Percentiles rank a stretch among this genome's conserved stretches.
Evolutionary conservation across 2,888 invertebrate species (phyloP).

Genomic region (Drosophila robusta): DNA sequence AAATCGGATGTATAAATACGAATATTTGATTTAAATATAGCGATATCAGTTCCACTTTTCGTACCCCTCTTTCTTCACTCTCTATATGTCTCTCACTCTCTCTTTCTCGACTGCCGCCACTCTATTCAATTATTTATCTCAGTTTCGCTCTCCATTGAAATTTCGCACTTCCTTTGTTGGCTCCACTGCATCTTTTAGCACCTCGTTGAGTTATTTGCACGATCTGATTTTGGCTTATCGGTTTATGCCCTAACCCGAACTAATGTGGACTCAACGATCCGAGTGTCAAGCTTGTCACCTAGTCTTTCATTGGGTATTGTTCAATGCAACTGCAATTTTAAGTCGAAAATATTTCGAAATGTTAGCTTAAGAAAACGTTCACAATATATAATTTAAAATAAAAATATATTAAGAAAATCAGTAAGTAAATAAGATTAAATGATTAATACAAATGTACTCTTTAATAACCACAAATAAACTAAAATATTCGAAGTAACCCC

Average conservation of each 20-base stretch:
- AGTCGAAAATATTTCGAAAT: too few relatives aligned
- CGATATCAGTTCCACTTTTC: background rate
- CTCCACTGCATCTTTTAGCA: conserved; percentile 66
- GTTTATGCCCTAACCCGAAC: conserved; percentile 31
- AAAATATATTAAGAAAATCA: background rate
- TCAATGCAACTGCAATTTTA: too few relatives aligned
- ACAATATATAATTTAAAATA: too few relatives aligned
- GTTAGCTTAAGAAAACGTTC: too few relatives aligned
- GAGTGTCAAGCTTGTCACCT: conserved; percentile 2
- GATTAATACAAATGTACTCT: too few relatives aligned
- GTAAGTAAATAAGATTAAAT: too few relatives aligned
- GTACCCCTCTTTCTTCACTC: background rate
- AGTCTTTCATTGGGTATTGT: too few relatives aligned
- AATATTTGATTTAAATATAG: background rate
- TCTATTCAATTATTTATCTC: conserved; percentile 6
- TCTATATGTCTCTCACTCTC: background rate
- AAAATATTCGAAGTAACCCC: background rate
- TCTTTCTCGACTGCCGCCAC: conserved; percentile 2
- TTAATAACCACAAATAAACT: background rate
- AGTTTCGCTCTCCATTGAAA: conserved; percentile 31
- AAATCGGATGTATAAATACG: conserved; percentile 5
- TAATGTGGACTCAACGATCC: conserved; percentile 18
- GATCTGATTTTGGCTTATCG: conserved; percentile 66
- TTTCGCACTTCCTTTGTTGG: conserved; percentile 64
- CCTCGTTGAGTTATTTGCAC: conserved; percentile 65